Base-by-base conservation (phyloP, 2,797 vertebrate species). In the Toxotes lorentzi region DNA sequence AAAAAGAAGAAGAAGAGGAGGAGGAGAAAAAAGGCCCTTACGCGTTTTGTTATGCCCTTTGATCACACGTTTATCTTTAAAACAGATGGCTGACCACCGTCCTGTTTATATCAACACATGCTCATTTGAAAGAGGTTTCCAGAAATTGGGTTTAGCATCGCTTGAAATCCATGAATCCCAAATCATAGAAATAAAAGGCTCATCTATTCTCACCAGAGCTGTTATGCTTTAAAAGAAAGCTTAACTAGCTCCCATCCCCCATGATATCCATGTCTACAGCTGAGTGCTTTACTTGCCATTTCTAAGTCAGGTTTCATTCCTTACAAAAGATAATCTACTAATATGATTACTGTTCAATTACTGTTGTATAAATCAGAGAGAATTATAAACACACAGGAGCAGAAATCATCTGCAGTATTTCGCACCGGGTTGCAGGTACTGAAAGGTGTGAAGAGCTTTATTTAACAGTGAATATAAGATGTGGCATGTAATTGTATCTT, bases 61-160 rank as follows among this genome's bases (percentile, higher is more conserved):
- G 94, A 96, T 96, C 94, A 94, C 86, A 84, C 79, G 82, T 94
- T 95, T 95, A 95, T 95, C 94, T 94, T 91, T 91, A 94, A 95
- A 94, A 94, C 92, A 94, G 93, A 94, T 93, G 94, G 92, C 89
- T 95, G 94, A 93, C 94, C 93, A 91, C 90, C 89, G 72, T 93
- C 90, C 88, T 93, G 91, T 93, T 93, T 90, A 88, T 90, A 91
- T 93, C 91, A 91, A 89, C 88, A 90, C 90, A 84, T 77, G 76
- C 83, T 89, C 77, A 86, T 93, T 91, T 91, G 82, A 93, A 91
- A 92, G 85, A 88, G 73, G 56, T 54, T 57, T 84, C 82, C 80
- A 77, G 76, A 85, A 83, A 91, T 79, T 71, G 79, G 77, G 67
- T 74, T 89, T 86, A 89, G 85, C 87, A 41, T 91, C 79, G 84